A percentile compares a stretch with the other conserved stretches of the same genome.
Evolutionary conservation across 1,140 invertebrate genomes (phyloP).

Genomic region (Dinoponera quadriceps): DNA sequence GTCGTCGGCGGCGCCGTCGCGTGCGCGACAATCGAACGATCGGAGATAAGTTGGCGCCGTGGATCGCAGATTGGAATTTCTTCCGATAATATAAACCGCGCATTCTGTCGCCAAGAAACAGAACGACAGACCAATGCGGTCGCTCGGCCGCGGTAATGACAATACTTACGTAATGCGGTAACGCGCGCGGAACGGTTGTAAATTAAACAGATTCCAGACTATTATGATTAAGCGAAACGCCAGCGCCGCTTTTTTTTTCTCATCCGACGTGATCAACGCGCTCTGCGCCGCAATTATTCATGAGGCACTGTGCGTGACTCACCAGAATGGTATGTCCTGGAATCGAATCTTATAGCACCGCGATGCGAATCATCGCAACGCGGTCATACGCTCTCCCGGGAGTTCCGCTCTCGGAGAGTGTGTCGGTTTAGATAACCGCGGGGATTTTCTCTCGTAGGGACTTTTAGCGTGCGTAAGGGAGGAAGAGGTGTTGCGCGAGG

Average conservation of each 20-base stretch:
- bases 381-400: neutral
- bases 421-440: slow-evolving; percentile 40
- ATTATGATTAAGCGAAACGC: slow-evolving; percentile 37
- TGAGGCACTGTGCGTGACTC: slow-evolving; percentile 64
- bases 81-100: slow-evolving; percentile 12
- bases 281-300: slow-evolving; percentile 63
- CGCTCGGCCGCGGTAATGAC: neutral
- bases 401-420: slow-evolving; percentile 28
- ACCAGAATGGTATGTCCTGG: slow-evolving; percentile 68
- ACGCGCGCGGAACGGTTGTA: slow-evolving; percentile 27
- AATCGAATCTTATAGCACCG: slow-evolving; percentile 59
- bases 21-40: neutral
- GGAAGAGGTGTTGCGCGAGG: neutral
- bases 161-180: slow-evolving; percentile 3
- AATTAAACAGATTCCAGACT: slow-evolving; percentile 45
- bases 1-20: neutral
- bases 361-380: slow-evolving; percentile 32
- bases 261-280: slow-evolving; percentile 53
- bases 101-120: slow-evolving; percentile 27
- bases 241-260: slow-evolving; percentile 33
- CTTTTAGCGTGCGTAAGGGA: neutral
- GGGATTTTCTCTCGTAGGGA: too few relatives aligned
- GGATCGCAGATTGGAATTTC: neutral
- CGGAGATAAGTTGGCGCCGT: slow-evolving; percentile 6
- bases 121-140: slow-evolving; percentile 1